Conservation (phyloP, 2,888 invertebrate genomes). For the Macrosiphum euphorbiae region DNA sequence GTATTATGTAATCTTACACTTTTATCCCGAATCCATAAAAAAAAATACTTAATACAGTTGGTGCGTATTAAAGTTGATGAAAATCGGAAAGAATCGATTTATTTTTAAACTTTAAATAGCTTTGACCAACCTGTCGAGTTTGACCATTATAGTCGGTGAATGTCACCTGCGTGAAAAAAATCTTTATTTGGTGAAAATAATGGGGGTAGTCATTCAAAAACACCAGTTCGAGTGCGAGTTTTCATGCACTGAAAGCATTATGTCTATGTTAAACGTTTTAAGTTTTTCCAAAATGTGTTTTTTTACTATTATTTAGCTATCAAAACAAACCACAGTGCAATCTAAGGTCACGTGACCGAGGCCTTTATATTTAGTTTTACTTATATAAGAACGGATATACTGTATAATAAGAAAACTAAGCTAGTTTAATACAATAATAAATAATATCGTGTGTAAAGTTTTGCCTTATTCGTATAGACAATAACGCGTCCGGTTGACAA, state of each 20-base stretch:
- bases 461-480: conserved; percentile 44
- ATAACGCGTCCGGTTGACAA: conserved; percentile 55
- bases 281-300: background rate
- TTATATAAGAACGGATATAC: background rate
- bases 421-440: background rate
- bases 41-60: no score
- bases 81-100: background rate
- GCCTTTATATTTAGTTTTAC: background rate
- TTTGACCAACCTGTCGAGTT: background rate
- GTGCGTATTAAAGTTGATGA: background rate
- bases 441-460: background rate
- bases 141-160: background rate
- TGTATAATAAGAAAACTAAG: background rate
- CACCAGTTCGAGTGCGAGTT: background rate
- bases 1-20: no score
- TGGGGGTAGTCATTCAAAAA: background rate
- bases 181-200: background rate
- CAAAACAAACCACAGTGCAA: background rate
- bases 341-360: background rate
- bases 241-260: background rate
- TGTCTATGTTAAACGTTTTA: background rate
- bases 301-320: background rate
- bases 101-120: background rate
- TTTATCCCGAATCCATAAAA: no score
- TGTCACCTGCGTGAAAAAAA: background rate